Conservation (phyloP, 2,888 invertebrate genomes). For the Parthenolecanium corni region DNA sequence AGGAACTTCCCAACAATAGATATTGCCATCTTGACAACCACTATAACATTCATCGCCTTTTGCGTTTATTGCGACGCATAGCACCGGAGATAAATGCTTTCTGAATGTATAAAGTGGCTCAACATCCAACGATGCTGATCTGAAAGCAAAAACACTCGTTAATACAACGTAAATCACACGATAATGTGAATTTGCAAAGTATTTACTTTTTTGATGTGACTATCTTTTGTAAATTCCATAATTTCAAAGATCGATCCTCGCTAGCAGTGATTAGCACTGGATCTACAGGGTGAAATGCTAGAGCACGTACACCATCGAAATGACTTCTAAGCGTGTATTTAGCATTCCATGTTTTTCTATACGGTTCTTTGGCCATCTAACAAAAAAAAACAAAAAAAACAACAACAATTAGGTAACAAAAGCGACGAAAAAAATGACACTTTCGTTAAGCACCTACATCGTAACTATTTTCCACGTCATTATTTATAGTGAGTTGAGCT, state of each 20-base stretch:
- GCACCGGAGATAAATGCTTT: constrained; percentile 85
- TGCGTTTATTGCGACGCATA: constrained; percentile 86
- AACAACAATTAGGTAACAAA: too few species aligned
- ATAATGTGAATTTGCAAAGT: background rate
- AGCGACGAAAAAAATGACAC: background rate
- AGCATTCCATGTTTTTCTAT: constrained; percentile 90
- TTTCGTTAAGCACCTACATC: constrained; percentile 19
- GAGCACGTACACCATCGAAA: constrained; percentile 81
- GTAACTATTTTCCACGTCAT: constrained; percentile 88
- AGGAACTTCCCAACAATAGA: constrained; percentile 93
- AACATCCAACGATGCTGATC: constrained; percentile 85
- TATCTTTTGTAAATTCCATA: constrained; percentile 98
- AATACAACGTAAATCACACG: background rate
- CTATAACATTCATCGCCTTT: constrained; percentile 92
- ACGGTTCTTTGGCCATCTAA: constrained; percentile 66
- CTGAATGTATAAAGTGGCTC: constrained; percentile 98
- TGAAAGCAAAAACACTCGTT: constrained; percentile 37
- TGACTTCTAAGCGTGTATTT: constrained; percentile 92
- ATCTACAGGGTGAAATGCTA: constrained; percentile 90
- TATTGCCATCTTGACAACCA: constrained; percentile 84
- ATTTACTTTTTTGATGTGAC: constrained; percentile 84
- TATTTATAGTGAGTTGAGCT: constrained; percentile 91
- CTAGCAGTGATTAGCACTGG: constrained; percentile 94
- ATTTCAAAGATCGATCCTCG: constrained; percentile 95
- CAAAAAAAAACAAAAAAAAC: background rate